Evolutionary conservation across 1,140 invertebrate genomes (phyloP).

Genomic region (Mamestra configurata): DNA sequence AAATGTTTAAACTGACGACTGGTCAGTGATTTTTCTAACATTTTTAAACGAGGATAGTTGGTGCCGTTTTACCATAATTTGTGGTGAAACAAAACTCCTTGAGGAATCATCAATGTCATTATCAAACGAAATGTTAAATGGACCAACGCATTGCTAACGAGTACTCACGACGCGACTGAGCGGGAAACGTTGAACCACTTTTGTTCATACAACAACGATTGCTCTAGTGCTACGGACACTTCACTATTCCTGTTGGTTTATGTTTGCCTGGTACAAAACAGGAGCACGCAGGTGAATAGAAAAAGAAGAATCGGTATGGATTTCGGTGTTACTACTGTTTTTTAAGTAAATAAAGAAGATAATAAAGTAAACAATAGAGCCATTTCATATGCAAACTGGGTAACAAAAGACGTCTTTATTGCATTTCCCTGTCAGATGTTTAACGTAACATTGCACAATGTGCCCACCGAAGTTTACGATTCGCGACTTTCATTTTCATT

Average conservation of each 20-base stretch:
- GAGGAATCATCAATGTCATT: too few relatives aligned
- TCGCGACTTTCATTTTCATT: constrained; percentile 21
- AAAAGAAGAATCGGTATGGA: not conserved
- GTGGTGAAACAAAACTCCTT: too few relatives aligned
- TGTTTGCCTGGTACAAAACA: constrained; percentile 48
- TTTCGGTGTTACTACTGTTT: not conserved
- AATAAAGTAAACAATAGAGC: constrained; percentile 2
- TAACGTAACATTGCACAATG: not conserved
- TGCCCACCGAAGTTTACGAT: not conserved
- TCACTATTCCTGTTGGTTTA: constrained; percentile 17
- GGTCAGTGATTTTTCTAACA: not conserved
- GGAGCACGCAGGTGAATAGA: constrained; percentile 42
- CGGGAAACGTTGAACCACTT: constrained; percentile 9
- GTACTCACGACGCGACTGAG: not conserved
- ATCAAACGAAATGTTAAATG: too few relatives aligned
- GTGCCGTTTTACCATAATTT: too few relatives aligned
- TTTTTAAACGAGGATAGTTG: too few relatives aligned
- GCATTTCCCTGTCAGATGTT: not conserved
- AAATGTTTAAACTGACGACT: too few relatives aligned
- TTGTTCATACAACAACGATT: not conserved
- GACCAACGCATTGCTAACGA: too few relatives aligned
- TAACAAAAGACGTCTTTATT: constrained; percentile 8
- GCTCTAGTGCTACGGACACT: not conserved
- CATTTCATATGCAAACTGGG: not conserved
- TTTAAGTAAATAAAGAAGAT: not conserved